These are phyloP conservation scores for Aricia agestis DNA, from an alignment of 1,140 invertebrate species.

Conservation along the genomic window DNA sequence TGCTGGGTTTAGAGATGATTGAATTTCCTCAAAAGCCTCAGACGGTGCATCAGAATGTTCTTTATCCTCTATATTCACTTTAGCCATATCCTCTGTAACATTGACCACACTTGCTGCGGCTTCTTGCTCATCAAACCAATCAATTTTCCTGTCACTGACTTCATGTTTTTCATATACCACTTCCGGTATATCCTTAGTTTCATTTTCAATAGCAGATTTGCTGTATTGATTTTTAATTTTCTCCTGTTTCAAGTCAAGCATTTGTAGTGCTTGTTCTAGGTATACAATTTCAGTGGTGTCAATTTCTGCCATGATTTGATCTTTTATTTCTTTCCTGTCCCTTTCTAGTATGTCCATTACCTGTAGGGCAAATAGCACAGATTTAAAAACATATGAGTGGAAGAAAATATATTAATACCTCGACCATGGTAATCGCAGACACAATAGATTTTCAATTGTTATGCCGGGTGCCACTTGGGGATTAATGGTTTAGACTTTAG, in stretches of 20 bases:
- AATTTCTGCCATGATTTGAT: slow-evolving; percentile 79
- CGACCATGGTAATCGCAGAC: too few relatives aligned
- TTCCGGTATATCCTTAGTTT: slow-evolving; percentile 32
- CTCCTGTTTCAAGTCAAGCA: slow-evolving; percentile 53
- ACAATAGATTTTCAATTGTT: too few relatives aligned
- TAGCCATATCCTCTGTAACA: slow-evolving; percentile 45
- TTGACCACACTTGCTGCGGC: slow-evolving; percentile 49
- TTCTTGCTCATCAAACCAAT: slow-evolving; percentile 66
- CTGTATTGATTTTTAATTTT: slow-evolving; percentile 41
- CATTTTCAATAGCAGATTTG: slow-evolving; percentile 30
- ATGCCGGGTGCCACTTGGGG: too few relatives aligned
- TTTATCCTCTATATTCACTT: slow-evolving; percentile 32
- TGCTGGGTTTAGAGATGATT: slow-evolving; percentile 53
- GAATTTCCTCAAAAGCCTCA: not conserved
- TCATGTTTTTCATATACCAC: slow-evolving; percentile 59
- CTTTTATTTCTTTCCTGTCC: slow-evolving; percentile 83
- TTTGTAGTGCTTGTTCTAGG: slow-evolving; percentile 84
- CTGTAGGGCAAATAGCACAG: slow-evolving; percentile 31
- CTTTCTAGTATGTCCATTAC: slow-evolving; percentile 80
- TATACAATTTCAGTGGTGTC: slow-evolving; percentile 90
- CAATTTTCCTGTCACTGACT: slow-evolving; percentile 49
- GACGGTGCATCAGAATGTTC: not conserved
- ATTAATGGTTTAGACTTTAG: too few relatives aligned
- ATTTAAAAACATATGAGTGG: too few relatives aligned
- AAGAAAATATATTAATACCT: too few relatives aligned